phyloP scores from a whole-genome alignment of 2,113 vertebrate species.

The Calidris pugnax region DNA sequence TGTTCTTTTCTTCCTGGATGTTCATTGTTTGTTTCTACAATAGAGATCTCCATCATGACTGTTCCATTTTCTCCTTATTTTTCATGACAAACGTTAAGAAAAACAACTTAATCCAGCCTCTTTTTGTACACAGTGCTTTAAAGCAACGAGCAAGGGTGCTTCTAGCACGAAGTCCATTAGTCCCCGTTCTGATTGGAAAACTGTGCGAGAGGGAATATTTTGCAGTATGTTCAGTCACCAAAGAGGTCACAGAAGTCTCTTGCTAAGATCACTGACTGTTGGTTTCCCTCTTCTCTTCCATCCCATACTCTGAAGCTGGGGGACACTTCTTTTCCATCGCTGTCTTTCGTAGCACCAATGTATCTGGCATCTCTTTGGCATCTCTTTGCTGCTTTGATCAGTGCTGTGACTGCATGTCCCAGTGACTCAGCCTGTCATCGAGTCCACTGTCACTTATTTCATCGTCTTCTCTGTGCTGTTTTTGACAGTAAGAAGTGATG shows the following conservation, averaged over 20 bases:
- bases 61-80: background rate
- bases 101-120: background rate
- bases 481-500: background rate
- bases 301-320: background rate
- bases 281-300: background rate
- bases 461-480: background rate
- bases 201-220: background rate
- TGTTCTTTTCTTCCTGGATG: background rate
- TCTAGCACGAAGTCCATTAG: background rate
- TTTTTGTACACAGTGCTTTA: background rate
- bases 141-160: background rate
- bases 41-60: background rate
- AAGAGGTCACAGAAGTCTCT: background rate
- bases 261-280: background rate
- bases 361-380: background rate
- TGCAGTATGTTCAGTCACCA: background rate
- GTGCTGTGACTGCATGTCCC: background rate
- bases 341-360: background rate
- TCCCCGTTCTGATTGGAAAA: background rate
- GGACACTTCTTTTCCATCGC: background rate
- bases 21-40: background rate
- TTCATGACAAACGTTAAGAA: background rate
- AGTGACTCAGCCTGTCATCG: background rate
- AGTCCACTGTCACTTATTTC: background rate
- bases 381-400: background rate